Evolutionary conservation across 2,888 invertebrate species (phyloP), one percentile per base, ranked within the genome.

Genomic region (Oxyteleia sp.): DNA sequence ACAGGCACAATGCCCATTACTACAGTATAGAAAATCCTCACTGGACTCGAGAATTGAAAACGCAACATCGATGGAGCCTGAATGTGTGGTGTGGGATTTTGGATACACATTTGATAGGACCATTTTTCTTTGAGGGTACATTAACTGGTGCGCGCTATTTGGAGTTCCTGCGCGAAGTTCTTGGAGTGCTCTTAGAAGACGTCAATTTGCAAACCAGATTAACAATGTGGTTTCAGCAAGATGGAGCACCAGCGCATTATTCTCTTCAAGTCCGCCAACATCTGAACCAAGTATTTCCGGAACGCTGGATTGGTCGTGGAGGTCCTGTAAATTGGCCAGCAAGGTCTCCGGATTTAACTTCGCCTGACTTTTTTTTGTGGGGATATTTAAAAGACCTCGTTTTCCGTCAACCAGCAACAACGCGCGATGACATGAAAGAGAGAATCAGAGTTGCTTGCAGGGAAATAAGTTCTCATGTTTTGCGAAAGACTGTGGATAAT

Each of bases 1-100:
- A 90, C 69, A 45, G 86, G 35, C 86, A 89, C 26, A 90, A 89
- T 83, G 82, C 72, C 38, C 88, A 88, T 80, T 88, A 89, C 57
- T 90, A 86, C 88, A 81, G 86, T 1, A 57, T 32, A 4, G 83
- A 75, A 18, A 90, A 90, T 84, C 88, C 88, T 10, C 87, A 88
- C 57, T 89, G 87, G 81, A 55, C 76, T 13, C 18, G 82, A 29
- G 66, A 74, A 49, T 66, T 88, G 13, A 79, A 87, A 15, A 68
- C 86, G 32, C 88, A 91, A 63, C 86, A 88, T 82, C 66, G 80
- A 45, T 87, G 80, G 86, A 74, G 43, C 4, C 47, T 84, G 0
- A 81, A 71, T 51, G 82, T 85, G 7, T 86, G 82, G 79, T 79
- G 74, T 49, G 82, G 84, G 1, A 75, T 84, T 55, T 23, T 72